Base-by-base conservation (phyloP, 2,888 invertebrate genomes). In the Callyntrura sp. region DNA sequence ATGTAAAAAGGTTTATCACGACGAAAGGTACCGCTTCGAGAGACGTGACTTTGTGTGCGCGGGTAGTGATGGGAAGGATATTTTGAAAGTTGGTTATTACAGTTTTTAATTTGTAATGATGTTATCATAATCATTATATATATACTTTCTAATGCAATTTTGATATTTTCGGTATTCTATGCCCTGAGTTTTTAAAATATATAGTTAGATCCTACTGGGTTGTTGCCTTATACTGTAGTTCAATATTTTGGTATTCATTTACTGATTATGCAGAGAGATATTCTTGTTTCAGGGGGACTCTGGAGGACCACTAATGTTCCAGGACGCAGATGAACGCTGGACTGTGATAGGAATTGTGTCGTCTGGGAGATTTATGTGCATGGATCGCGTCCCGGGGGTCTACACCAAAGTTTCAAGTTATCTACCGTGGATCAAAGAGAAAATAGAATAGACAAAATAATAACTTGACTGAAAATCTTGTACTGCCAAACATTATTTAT, bases 291-390 rank as follows among this genome's bases (percentile, higher is more conserved):
- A 90, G 91, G 92, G 92, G 0, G 92, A 92, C 55, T 83, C 79
- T 8, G 92, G 92, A 5, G 91, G 91, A 3, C 91, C 92, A 0
- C 48, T 92, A 4, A 92, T 92, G 91, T 23, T 85, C 0, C 17
- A 28, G 20, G 28, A 85, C 28, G 25, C 48, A 14, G 73, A 88
- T 28, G 85, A 90, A 17, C 51, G 76, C 0, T 90, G 90, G 89
- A 85, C 81, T 17, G 90, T 76, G 1, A 87, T 91, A 51, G 91
- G 91, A 1, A 89, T 91, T n/a, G 91, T 90, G 1, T 89, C 89
- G 0, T 43, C 85, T 3, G 91, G 91, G 23, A 78, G 48, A 14
- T 86, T 89, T 25, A 85, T 88, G 84, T 91, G 91, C 43, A 87
- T 73, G 23, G 90, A 90, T 12, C 25, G 83, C 8, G 73, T 90